Conservation (phyloP, 2,797 vertebrate genomes). For the Notoglanidium macrostoma region DNA sequence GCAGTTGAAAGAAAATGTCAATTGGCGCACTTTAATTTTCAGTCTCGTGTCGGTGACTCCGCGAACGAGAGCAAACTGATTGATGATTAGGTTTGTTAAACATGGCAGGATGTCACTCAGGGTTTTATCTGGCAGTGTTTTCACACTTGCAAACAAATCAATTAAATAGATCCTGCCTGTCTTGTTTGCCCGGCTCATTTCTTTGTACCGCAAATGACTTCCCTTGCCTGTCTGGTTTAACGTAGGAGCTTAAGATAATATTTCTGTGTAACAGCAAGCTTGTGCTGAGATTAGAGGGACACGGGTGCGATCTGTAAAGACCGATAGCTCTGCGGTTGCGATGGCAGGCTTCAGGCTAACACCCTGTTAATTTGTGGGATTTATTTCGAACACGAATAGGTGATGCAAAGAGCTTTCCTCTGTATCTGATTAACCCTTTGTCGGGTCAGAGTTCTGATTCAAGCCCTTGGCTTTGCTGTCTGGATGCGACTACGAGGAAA, state of each 20-base stretch:
- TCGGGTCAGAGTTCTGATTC: background rate
- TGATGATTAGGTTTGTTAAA: conserved; percentile 11
- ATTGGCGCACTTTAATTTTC: conserved; percentile 14
- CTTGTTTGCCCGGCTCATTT: conserved; percentile 40
- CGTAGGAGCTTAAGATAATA: conserved; percentile 4
- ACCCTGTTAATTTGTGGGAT: background rate
- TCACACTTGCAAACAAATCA: conserved; percentile 31
- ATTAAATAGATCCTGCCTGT: conserved; percentile 29
- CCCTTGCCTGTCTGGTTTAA: conserved; percentile 15
- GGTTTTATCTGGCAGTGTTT: conserved; percentile 15
- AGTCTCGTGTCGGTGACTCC: background rate
- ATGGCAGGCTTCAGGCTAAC: background rate
- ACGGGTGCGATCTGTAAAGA: conserved; percentile 4
- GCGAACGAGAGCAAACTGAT: conserved; percentile 8
- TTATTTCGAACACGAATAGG: background rate
- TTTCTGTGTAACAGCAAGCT: conserved; percentile 18
- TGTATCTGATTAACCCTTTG: background rate
- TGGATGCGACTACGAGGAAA: background rate
- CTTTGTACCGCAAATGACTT: conserved; percentile 13
- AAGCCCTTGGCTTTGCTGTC: background rate
- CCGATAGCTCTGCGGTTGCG: background rate
- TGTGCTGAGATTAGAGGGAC: conserved; percentile 16
- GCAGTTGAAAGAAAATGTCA: background rate
- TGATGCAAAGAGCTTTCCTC: background rate
- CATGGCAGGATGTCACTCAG: conserved; percentile 18